Conservation (phyloP, 2,113 vertebrate genomes). For the Zosterops japonicus region DNA sequence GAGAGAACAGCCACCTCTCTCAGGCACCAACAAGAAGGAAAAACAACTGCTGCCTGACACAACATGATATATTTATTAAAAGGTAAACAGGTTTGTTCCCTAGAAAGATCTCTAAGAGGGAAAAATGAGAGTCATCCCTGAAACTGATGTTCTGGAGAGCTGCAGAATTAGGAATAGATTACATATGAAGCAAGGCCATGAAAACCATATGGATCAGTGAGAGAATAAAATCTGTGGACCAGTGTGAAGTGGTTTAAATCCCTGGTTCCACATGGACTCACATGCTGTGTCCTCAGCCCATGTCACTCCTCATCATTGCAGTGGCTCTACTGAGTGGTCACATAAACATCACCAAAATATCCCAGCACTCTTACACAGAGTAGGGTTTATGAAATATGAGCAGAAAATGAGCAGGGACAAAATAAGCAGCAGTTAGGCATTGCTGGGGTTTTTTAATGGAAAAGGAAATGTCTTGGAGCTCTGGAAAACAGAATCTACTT, state of each 20-base stretch:
- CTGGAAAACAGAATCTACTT: background rate
- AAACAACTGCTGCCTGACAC: background rate
- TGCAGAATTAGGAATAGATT: background rate
- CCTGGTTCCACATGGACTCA: background rate
- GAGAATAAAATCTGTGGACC: background rate
- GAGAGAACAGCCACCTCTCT: background rate
- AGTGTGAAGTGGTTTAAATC: background rate
- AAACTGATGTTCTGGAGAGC: background rate
- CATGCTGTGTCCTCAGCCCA: fast-evolving
- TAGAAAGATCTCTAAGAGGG: background rate
- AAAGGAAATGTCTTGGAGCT: background rate
- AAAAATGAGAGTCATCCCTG: background rate
- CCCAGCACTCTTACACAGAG: background rate
- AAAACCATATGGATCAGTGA: background rate
- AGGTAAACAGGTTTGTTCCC: background rate
- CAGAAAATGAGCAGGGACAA: background rate
- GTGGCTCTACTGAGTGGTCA: background rate
- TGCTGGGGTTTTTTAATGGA: fast-evolving
- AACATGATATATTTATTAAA: background rate
- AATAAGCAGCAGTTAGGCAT: background rate
- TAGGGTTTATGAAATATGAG: background rate
- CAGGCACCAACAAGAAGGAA: background rate
- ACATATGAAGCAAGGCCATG: background rate
- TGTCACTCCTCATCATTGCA: background rate
- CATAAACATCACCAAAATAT: background rate